Conservation (phyloP, 1,140 invertebrate species). For the Chionoecetes opilio region DNA sequence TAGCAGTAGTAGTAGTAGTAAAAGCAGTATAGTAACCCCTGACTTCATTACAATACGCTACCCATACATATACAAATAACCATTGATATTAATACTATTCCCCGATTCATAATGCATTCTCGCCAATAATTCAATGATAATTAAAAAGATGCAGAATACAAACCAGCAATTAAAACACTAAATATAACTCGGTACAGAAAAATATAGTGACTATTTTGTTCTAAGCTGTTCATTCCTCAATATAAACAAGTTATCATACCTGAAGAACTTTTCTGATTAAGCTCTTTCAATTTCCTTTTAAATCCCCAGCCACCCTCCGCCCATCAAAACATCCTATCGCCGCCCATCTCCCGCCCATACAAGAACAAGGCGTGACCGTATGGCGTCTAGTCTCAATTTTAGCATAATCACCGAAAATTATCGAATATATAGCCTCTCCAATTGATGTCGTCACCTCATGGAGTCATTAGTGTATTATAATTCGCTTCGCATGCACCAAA, state of each 20-base stretch:
- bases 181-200: not conserved
- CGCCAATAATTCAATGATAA: not conserved
- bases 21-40: not conserved
- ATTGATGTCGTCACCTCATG: not conserved
- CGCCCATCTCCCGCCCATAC: not conserved
- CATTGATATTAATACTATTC: not conserved
- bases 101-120: not conserved
- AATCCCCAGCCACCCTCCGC: too few species aligned
- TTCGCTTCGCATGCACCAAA: constrained; percentile 25
- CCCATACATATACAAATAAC: constrained; percentile 3
- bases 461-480: constrained; percentile 30
- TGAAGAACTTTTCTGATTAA: too few species aligned
- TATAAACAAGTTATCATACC: too few species aligned
- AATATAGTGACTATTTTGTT: not conserved
- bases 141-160: not conserved
- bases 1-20: not conserved
- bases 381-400: not conserved
- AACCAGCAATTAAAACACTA: not conserved
- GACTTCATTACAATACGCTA: not conserved
- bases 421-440: not conserved
- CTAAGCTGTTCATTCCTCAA: too few species aligned
- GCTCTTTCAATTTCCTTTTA: too few species aligned
- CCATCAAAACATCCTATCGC: not conserved
- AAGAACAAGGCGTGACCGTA: not conserved
- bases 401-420: constrained; percentile 30